Evolutionary conservation across 1,140 invertebrate genomes (phyloP), one percentile per base, ranked within the genome.

Genomic region (Camponotus pennsylvanicus): DNA sequence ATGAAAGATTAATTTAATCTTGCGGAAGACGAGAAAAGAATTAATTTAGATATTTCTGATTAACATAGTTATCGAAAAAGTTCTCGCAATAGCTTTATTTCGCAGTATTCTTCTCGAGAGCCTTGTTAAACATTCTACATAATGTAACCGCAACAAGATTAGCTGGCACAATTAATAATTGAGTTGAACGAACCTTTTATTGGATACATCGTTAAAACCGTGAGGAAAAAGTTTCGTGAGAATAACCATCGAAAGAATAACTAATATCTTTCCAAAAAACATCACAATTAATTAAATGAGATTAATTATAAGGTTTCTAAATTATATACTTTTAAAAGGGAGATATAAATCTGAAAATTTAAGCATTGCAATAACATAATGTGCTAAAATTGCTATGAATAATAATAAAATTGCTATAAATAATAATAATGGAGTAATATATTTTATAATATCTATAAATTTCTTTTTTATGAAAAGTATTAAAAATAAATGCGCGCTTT

Each of bases 201-300:
- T 27, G 27, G 37, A 40, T 40, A 6, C 37, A 40, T 40, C 37
- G 6, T 40, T 78, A 71, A 59, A 37, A 64, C 42, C 0, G 73
- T 78, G 63, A 85, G 55, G 71, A 45, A 45, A 45, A 45, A 52
- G 73, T 87, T 85, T 73, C 34, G 49, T 85, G 75, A 27, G 52
- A 63, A 75, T 85, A 78, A 85, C 69, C 64, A 61, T 85, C 49
- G 71, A 76, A 85, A 85, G 64, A 85, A 85, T 85, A 64, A 79
- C 61, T 78, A 59, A 78, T 73, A 61, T 37, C 45, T 64, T 34
- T 76, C 70, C 32, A 40, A 40, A 66, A 84, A 84, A 63, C 57
- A 52, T 52, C 27, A 27, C 27, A 27, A 27, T 27, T 27, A 27
- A 27, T 27, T 27, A 27, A 27, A 27, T 27, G 27, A 27, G 27